Percentiles rank a stretch among this genome's conserved stretches.
phyloP scores from a whole-genome alignment of 2,888 invertebrate genomes.

The Oxycera nigricornis region DNA sequence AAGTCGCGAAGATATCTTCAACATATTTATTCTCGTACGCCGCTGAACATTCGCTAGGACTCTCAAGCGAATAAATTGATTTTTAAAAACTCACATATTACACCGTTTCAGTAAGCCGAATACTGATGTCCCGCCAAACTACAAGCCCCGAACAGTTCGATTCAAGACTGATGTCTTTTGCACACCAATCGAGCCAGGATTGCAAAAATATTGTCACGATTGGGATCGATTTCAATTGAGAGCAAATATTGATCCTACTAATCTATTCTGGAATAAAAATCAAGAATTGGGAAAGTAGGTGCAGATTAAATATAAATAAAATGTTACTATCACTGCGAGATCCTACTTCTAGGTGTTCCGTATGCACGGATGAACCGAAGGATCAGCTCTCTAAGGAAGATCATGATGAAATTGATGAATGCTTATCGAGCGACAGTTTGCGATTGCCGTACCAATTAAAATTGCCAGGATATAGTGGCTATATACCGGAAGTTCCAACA shows the following conservation, averaged over 20 bases:
- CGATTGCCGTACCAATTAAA: constrained; percentile 45
- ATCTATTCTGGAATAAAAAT: constrained; percentile 44
- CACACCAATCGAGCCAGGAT: constrained; percentile 39
- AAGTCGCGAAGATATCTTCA: too few relatives aligned
- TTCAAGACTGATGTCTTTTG: neutral
- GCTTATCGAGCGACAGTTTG: constrained; percentile 36
- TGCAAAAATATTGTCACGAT: constrained; percentile 37
- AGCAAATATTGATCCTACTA: constrained; percentile 46
- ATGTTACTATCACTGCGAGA: neutral
- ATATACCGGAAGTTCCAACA: constrained; percentile 43
- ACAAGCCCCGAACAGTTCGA: neutral
- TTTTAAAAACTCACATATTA: neutral
- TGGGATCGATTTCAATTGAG: constrained; percentile 47
- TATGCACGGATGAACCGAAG: neutral
- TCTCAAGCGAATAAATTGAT: neutral
- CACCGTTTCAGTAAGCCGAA: neutral
- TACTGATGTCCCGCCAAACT: neutral
- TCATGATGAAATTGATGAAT: neutral
- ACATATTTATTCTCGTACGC: too few relatives aligned
- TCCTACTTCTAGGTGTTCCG: constrained; percentile 7
- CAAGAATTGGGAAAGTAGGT: neutral
- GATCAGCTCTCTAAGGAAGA: neutral
- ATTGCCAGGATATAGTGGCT: constrained; percentile 47
- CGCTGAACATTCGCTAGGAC: neutral
- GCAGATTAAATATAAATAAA: neutral